Evolutionary conservation across 2,797 vertebrate genomes (phyloP).

Genomic region (Thripadectes ignobilis): DNA sequence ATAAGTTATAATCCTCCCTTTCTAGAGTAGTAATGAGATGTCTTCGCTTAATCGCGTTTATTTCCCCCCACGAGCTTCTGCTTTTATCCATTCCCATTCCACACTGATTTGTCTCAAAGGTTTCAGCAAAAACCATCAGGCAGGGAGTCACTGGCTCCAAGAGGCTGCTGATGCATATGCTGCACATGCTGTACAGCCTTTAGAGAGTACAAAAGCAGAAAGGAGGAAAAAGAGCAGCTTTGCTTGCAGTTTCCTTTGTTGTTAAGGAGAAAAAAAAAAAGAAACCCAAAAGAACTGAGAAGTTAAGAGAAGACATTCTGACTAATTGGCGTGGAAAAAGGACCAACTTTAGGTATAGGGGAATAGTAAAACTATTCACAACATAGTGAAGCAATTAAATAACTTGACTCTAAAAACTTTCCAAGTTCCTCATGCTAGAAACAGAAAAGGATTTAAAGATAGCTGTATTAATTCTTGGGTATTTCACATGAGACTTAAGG

Average conservation of each 20-base stretch:
- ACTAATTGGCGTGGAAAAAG: conserved; percentile 2
- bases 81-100: conserved; percentile 30
- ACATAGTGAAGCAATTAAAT: background rate
- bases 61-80: background rate
- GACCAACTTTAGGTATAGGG: background rate
- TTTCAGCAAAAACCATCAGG: conserved; percentile 31
- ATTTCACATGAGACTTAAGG: background rate
- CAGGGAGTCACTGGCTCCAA: background rate
- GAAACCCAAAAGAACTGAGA: background rate
- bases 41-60: conserved; percentile 42
- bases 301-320: background rate
- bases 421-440: background rate
- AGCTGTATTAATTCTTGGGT: background rate
- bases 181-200: background rate
- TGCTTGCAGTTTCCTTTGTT: conserved; percentile 2
- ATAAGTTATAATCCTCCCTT: conserved; percentile 61
- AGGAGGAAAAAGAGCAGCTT: background rate
- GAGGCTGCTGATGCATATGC: background rate
- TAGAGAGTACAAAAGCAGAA: background rate
- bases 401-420: background rate
- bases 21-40: conserved; percentile 62
- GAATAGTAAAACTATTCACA: background rate
- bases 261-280: background rate
- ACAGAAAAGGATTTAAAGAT: background rate
- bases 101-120: conserved; percentile 61